A percentile compares a stretch with the other conserved stretches of the same genome.
phyloP scores from a whole-genome alignment of 2,113 vertebrate species.

The Crotalus helleri region DNA sequence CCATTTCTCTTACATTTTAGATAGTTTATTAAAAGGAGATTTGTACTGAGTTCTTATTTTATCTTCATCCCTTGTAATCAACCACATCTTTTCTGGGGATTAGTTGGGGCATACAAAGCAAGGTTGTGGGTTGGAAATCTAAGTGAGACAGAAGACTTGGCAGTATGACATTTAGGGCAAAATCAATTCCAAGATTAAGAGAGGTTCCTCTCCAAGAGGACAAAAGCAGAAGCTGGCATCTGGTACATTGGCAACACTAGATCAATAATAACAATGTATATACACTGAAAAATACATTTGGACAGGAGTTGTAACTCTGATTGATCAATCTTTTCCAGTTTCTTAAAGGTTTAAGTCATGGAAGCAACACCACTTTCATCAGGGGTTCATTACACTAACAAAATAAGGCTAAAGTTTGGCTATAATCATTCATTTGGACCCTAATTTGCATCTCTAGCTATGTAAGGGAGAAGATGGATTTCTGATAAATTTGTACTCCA shows the following conservation, averaged over 20 bases:
- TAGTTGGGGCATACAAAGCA: not conserved
- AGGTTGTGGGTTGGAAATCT: not conserved
- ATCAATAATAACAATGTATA: not conserved
- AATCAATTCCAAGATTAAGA: not conserved
- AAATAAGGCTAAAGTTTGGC: not conserved
- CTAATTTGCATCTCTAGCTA: not conserved
- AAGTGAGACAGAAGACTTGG: not conserved
- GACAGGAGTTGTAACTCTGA: not conserved
- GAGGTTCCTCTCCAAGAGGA: not conserved
- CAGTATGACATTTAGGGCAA: not conserved
- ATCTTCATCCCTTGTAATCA: not conserved
- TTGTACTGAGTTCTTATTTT: not conserved
- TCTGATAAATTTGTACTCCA: not conserved
- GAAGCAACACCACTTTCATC: not conserved
- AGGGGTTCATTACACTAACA: not conserved
- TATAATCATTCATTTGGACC: not conserved
- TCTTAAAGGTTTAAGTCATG: not conserved
- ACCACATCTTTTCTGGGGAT: not conserved
- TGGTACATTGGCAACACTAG: not conserved
- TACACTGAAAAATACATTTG: conserved; percentile 28
- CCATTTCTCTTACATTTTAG: not conserved
- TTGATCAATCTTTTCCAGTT: not conserved
- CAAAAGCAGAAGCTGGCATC: not conserved
- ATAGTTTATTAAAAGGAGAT: not conserved
- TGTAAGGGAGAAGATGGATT: not conserved